These are phyloP conservation scores for Lithophane socia DNA, from an alignment of 2,888 invertebrate species.

Conservation along the genomic window DNA sequence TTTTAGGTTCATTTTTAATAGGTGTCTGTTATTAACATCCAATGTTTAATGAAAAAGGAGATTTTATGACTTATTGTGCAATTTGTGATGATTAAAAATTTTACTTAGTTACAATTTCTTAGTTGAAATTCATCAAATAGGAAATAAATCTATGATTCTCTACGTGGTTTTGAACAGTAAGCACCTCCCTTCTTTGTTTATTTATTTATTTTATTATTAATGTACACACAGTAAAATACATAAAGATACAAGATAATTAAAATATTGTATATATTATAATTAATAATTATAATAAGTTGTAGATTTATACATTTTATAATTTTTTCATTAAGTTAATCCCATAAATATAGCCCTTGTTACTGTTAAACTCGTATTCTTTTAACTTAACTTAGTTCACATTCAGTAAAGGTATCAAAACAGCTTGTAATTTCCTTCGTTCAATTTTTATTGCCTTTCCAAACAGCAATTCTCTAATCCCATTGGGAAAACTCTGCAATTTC, in stretches of 20 bases:
- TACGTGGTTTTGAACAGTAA: no score
- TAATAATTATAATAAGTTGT: no score
- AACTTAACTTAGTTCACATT: not conserved
- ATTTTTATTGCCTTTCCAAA: conserved; percentile 31
- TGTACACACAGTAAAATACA: no score
- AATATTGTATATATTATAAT: no score
- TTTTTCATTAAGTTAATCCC: no score
- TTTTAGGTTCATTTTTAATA: not conserved
- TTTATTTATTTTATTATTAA: no score
- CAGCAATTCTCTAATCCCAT: conserved; percentile 37
- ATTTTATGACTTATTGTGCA: no score
- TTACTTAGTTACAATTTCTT: not conserved
- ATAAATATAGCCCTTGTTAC: no score
- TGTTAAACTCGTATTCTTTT: not conserved
- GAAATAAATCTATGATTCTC: no score
- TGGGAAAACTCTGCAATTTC: conserved; percentile 47
- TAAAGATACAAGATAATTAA: no score
- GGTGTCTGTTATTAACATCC: not conserved
- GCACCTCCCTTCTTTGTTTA: no score
- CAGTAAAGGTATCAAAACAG: not conserved
- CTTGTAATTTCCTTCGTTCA: conserved; percentile 19
- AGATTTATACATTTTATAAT: not conserved
- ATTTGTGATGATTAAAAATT: not conserved
- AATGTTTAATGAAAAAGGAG: not conserved
- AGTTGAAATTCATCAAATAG: not conserved